phyloP scores from a whole-genome alignment of 2,888 invertebrate genomes.

The Pedicia rivosa region DNA sequence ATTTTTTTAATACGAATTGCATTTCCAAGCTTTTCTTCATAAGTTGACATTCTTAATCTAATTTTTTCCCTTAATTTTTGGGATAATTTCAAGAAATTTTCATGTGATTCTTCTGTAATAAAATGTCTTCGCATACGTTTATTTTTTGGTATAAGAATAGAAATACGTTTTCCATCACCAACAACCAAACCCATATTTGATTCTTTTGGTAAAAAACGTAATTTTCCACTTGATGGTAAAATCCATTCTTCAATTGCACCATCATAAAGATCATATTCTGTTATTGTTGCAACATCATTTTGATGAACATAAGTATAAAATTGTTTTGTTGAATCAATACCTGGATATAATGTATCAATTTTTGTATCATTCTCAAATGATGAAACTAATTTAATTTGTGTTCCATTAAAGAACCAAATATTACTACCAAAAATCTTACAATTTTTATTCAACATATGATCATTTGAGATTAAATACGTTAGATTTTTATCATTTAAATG shows the following conservation, averaged over 20 bases:
- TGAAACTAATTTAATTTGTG: conserved; percentile 17
- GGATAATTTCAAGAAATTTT: too few relatives aligned
- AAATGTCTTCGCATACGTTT: neutral
- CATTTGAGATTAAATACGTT: conserved; percentile 24
- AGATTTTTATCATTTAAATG: conserved; percentile 19
- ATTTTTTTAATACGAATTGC: too few relatives aligned
- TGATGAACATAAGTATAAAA: too few relatives aligned
- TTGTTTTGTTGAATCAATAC: conserved; percentile 18
- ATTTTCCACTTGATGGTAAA: conserved; percentile 11
- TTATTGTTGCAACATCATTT: too few relatives aligned
- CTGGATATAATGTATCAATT: conserved; percentile 5
- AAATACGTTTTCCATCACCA: conserved; percentile 23
- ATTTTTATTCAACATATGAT: conserved; percentile 11
- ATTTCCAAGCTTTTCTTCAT: too few relatives aligned
- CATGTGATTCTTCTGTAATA: neutral
- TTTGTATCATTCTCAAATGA: conserved; percentile 17
- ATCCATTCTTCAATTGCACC: conserved; percentile 15
- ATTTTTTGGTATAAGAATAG: neutral
- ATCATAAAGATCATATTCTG: too few relatives aligned
- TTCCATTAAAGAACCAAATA: conserved; percentile 18
- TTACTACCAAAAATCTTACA: conserved; percentile 17
- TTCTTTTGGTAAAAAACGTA: conserved; percentile 15
- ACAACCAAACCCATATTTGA: conserved; percentile 21
- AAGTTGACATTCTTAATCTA: too few relatives aligned
- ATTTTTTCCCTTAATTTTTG: too few relatives aligned